A percentile compares a stretch with the other conserved stretches of the same genome.
Conservation (phyloP, 2,888 invertebrate genomes). For the Drosophila nigritarsus region DNA sequence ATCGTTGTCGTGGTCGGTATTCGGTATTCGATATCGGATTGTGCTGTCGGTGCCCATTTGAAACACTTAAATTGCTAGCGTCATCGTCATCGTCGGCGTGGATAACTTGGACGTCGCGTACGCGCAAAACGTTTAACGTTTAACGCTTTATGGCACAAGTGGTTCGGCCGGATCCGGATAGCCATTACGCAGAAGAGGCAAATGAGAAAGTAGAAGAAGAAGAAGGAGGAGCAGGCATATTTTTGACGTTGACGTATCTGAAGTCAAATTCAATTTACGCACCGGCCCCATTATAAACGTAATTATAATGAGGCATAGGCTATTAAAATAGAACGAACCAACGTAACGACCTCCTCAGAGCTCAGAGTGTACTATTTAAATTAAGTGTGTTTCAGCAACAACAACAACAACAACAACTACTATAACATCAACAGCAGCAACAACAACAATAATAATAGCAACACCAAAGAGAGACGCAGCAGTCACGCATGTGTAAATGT, state of each 20-base stretch:
- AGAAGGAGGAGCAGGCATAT: conserved; percentile 18
- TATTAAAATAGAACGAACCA: conserved; percentile 59
- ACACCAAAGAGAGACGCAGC: conserved; percentile 44
- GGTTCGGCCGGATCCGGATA: conserved; percentile 50
- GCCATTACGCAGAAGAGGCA: conserved; percentile 18
- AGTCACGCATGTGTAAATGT: conserved; percentile 64
- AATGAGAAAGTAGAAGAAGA: background rate
- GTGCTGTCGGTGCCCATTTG: conserved; percentile 59
- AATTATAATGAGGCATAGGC: conserved; percentile 70
- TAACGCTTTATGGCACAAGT: conserved; percentile 32
- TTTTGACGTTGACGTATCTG: conserved; percentile 46
- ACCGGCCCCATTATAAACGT: conserved; percentile 62
- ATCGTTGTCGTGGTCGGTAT: conserved; percentile 79
- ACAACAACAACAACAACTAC: conserved; percentile 11
- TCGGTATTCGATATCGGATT: conserved; percentile 73
- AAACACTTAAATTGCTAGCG: conserved; percentile 48
- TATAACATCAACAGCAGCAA: conserved; percentile 21
- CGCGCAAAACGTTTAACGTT: conserved; percentile 62
- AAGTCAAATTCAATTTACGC: conserved; percentile 71
- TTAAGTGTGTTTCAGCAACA: conserved; percentile 71
- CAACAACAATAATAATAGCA: conserved; percentile 17
- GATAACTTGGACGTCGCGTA: conserved; percentile 47
- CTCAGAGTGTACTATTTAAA: conserved; percentile 75
- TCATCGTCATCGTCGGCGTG: conserved; percentile 44
- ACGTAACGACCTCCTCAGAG: conserved; percentile 70